These are phyloP conservation scores for Mugil cephalus DNA, from an alignment of 2,113 vertebrate genomes.

Conservation along the genomic window DNA sequence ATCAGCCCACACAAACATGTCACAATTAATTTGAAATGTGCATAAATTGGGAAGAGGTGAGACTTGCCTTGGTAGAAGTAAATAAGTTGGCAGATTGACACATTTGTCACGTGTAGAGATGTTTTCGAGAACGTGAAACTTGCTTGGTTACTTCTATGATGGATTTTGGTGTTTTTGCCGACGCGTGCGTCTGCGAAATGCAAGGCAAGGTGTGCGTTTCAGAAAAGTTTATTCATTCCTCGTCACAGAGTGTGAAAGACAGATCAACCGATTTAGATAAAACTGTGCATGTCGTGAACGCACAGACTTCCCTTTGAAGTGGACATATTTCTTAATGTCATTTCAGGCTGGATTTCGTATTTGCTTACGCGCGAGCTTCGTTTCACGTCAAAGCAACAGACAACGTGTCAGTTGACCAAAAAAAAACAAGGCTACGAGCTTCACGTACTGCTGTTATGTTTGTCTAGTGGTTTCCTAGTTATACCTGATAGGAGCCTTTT, in stretches of 20 bases:
- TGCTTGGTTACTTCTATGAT: background rate
- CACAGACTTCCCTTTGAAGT: background rate
- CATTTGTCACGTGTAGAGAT: too few species aligned
- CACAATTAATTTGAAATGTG: background rate
- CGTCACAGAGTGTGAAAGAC: slow-evolving; percentile 5
- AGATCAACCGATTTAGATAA: background rate
- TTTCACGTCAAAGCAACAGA: background rate
- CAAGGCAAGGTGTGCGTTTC: background rate
- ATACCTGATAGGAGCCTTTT: too few species aligned
- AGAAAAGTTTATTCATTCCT: background rate
- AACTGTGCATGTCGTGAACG: background rate
- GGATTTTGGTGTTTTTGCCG: too few species aligned
- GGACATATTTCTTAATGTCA: background rate
- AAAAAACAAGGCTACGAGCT: too few species aligned
- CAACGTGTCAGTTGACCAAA: too few species aligned
- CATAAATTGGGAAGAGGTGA: too few species aligned
- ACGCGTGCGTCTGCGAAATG: background rate
- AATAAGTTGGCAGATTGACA: too few species aligned
- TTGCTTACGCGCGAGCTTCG: too few species aligned
- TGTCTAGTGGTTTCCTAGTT: background rate
- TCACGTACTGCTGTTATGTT: background rate
- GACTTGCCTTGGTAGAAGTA: background rate
- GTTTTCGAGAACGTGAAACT: background rate
- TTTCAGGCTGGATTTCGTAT: background rate
- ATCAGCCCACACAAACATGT: background rate